These are phyloP conservation scores for Drosophila arawakana DNA, from an alignment of 1,140 invertebrate species.

Conservation along the genomic window DNA sequence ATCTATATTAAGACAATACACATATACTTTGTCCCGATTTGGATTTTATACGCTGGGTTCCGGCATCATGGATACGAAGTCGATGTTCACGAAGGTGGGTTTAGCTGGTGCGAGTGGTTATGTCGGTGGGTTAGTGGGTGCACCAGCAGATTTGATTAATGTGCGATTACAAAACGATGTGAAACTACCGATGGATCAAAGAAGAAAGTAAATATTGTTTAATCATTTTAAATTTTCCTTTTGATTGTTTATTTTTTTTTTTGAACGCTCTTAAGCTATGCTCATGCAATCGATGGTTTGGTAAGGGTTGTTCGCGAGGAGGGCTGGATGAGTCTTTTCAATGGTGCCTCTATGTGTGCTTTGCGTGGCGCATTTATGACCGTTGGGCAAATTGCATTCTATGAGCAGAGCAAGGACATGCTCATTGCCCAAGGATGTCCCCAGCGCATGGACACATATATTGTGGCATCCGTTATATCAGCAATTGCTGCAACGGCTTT, in stretches of 20 bases:
- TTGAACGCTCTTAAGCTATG: conserved; percentile 95
- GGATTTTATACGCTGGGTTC: conserved; percentile 57
- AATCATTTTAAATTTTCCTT: not conserved
- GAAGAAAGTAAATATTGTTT: conserved; percentile 89
- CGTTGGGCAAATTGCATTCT: conserved; percentile 97
- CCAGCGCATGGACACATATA: conserved; percentile 50
- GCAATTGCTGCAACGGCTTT: conserved; percentile 96
- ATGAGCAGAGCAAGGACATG: conserved; percentile 89
- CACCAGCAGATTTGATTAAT: conserved; percentile 64
- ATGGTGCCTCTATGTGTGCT: conserved; percentile 95
- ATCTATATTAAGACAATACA: conserved; percentile 61
- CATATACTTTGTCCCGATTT: conserved; percentile 62
- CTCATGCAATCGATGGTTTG: conserved; percentile 97
- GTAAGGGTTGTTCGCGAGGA: conserved; percentile 92
- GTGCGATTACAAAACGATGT: conserved; percentile 69
- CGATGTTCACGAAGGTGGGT: conserved; percentile 43
- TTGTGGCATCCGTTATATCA: conserved; percentile 84
- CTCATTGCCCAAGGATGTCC: conserved; percentile 36
- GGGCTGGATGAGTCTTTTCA: conserved; percentile 92
- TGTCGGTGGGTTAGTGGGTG: conserved; percentile 52
- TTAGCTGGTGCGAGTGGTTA: conserved; percentile 41
- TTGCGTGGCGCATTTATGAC: conserved; percentile 96
- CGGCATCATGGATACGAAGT: conserved; percentile 40
- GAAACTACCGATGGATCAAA: conserved; percentile 41
- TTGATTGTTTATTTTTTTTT: conserved; percentile 95